These are phyloP conservation scores for Pimephales promelas DNA, from an alignment of 2,113 vertebrate species.

Conservation along the genomic window DNA sequence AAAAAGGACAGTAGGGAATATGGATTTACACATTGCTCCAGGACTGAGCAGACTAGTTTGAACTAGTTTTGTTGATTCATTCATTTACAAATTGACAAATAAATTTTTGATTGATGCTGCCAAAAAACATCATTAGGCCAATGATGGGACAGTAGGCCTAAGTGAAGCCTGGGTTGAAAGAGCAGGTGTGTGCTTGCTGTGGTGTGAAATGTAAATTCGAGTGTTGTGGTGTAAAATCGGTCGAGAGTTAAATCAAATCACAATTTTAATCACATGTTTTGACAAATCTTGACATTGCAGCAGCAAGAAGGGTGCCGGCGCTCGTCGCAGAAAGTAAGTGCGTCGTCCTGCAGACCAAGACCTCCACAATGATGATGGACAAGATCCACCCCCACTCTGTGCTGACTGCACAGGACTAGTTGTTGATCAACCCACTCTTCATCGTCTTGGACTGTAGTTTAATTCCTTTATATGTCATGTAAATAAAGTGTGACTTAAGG, in stretches of 20 bases:
- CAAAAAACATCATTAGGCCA: not conserved
- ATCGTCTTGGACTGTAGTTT: slow-evolving; percentile 68
- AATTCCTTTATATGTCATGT: slow-evolving; percentile 80
- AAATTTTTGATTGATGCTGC: not conserved
- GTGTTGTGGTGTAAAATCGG: no score
- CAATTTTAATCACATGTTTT: slow-evolving; percentile 53
- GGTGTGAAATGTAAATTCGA: not conserved
- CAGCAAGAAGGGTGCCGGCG: slow-evolving; percentile 94
- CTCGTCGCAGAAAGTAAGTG: slow-evolving; percentile 93
- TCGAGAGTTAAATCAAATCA: no score
- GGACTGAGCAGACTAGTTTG: not conserved
- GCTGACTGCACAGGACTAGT: slow-evolving; percentile 50
- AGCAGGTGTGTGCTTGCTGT: not conserved
- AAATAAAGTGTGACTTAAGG: slow-evolving; percentile 81
- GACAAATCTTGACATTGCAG: slow-evolving; percentile 70
- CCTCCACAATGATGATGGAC: slow-evolving; percentile 63
- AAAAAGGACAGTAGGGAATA: no score
- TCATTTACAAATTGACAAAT: no score
- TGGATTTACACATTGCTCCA: not conserved
- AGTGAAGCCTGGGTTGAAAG: not conserved
- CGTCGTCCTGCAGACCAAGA: slow-evolving; percentile 50
- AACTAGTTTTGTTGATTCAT: not conserved
- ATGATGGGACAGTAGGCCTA: not conserved
- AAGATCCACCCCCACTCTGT: slow-evolving; percentile 2
- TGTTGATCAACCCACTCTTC: slow-evolving; percentile 64